These are phyloP conservation scores for Hydrozoanthus tunicans DNA, from an alignment of 64 coral and sea anemone genomes.

Conservation along the genomic window DNA sequence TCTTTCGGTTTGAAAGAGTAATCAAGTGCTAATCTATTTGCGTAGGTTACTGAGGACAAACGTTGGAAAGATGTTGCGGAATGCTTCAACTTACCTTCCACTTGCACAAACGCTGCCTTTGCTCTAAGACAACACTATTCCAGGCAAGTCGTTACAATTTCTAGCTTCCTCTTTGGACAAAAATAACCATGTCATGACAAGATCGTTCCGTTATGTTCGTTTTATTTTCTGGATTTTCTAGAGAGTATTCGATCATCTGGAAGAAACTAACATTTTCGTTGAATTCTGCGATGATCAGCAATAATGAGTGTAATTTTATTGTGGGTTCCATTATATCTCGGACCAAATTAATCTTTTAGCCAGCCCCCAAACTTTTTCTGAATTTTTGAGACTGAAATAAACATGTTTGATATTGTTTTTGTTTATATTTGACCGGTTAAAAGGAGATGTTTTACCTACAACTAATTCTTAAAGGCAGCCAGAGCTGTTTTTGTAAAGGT, in stretches of 20 bases:
- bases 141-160: constrained; percentile 52
- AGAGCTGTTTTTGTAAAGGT: background rate
- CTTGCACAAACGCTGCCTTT: constrained; percentile 97
- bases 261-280: background rate
- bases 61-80: constrained; percentile 95
- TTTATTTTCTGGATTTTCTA: constrained; percentile 49
- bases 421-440: constrained; percentile 1
- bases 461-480: constrained; percentile 4
- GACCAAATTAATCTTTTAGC: constrained; percentile 16
- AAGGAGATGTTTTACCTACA: background rate
- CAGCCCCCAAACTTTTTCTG: background rate
- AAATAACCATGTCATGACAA: background rate
- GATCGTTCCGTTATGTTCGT: background rate
- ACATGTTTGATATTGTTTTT: background rate
- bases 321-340: background rate
- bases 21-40: constrained; percentile 17
- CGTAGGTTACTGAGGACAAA: constrained; percentile 94
- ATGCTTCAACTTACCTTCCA: constrained; percentile 96
- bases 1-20: constrained; percentile 10
- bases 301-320: background rate
- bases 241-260: constrained; percentile 20
- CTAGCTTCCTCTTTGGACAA: background rate
- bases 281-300: background rate
- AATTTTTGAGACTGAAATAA: background rate
- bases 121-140: constrained; percentile 95